These are phyloP conservation scores for Melitaea cinxia DNA, from an alignment of 1,140 invertebrate species.

Conservation along the genomic window DNA sequence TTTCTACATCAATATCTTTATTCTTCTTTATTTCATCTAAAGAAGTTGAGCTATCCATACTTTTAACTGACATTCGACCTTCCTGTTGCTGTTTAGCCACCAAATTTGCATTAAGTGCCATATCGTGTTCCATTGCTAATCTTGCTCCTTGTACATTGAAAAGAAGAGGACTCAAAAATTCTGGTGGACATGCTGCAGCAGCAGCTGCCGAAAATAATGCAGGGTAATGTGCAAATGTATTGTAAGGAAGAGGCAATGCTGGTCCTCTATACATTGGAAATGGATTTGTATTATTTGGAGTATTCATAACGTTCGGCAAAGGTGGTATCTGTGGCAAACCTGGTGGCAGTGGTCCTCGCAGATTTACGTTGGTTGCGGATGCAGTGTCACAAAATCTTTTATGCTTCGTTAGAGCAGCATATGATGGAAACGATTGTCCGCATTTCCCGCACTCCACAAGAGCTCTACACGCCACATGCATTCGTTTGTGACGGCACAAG, in stretches of 20 bases:
- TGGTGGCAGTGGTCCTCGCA: slow-evolving; percentile 72
- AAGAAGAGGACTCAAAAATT: slow-evolving; percentile 82
- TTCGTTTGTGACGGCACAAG: slow-evolving; percentile 98
- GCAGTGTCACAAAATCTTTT: slow-evolving; percentile 91
- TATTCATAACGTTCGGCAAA: slow-evolving; percentile 81
- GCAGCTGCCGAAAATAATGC: slow-evolving; percentile 82
- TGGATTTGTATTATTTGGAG: slow-evolving; percentile 82
- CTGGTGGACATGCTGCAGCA: slow-evolving; percentile 71
- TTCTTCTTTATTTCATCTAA: slow-evolving; percentile 65
- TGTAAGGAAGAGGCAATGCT: slow-evolving; percentile 84
- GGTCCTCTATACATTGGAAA: slow-evolving; percentile 85
- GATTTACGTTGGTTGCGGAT: slow-evolving; percentile 74
- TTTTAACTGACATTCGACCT: slow-evolving; percentile 72
- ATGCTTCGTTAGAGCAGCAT: slow-evolving; percentile 92
- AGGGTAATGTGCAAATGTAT: slow-evolving; percentile 84
- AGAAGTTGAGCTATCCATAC: slow-evolving; percentile 68
- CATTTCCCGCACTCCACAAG: slow-evolving; percentile 96
- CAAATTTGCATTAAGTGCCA: slow-evolving; percentile 67
- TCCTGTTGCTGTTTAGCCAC: slow-evolving; percentile 60
- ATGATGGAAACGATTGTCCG: slow-evolving; percentile 93
- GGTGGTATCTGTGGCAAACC: slow-evolving; percentile 79
- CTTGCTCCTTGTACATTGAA: slow-evolving; percentile 79
- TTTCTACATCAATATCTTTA: slow-evolving; percentile 59
- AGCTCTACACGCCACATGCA: slow-evolving; percentile 96
- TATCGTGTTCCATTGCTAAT: slow-evolving; percentile 73